Conservation (phyloP, 2,888 invertebrate genomes). For the Cinara cedri region DNA sequence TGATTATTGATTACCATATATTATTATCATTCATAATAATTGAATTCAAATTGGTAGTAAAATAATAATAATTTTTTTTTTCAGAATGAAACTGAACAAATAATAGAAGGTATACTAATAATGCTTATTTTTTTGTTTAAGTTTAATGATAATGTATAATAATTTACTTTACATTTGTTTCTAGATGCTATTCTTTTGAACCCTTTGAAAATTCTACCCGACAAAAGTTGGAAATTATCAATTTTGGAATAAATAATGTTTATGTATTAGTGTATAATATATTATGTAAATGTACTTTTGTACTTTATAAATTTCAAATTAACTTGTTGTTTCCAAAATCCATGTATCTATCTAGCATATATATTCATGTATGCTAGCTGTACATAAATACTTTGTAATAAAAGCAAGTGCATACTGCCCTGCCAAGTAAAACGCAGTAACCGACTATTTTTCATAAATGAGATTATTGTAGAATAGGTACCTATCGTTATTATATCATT, state of each 20-base stretch:
- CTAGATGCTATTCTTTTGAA: constrained; percentile 46
- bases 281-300: background rate
- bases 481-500: no score
- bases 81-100: constrained; percentile 48
- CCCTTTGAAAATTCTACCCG: constrained; percentile 42
- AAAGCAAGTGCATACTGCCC: no score
- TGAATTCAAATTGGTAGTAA: no score
- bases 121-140: background rate
- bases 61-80: constrained; percentile 13
- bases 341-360: no score
- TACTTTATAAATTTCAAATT: background rate
- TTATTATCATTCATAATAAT: no score
- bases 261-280: background rate
- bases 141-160: background rate
- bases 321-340: background rate
- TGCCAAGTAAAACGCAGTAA: no score
- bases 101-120: constrained; percentile 35
- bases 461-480: no score
- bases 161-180: background rate
- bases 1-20: no score
- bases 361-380: no score
- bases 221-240: constrained; percentile 48
- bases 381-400: no score
- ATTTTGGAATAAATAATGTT: constrained; percentile 40
- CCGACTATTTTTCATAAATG: no score